A percentile compares a stretch with the other conserved stretches of the same genome.
Evolutionary conservation across 2,113 vertebrate species (phyloP).

Genomic region (Mormyrus iriodes): DNA sequence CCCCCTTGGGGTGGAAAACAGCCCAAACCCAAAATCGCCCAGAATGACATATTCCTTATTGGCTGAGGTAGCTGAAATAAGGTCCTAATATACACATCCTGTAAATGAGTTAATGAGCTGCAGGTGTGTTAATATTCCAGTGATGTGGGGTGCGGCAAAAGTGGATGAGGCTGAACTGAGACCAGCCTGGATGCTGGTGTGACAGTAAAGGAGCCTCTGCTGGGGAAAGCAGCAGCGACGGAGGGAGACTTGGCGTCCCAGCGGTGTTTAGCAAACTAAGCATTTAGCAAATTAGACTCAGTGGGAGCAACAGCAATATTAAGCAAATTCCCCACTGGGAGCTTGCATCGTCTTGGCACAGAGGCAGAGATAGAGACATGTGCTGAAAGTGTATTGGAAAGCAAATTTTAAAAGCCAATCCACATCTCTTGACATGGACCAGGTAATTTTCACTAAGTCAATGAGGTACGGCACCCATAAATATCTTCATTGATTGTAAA

Average conservation of each 20-base stretch:
- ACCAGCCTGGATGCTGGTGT: background rate
- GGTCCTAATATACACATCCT: background rate
- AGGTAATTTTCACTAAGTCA: background rate
- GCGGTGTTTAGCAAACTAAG: conserved; percentile 11
- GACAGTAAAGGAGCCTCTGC: background rate
- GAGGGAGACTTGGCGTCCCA: background rate
- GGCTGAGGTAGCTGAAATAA: background rate
- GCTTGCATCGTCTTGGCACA: background rate
- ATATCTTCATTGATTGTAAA: background rate
- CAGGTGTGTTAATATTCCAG: background rate
- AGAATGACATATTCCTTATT: background rate
- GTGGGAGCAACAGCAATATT: background rate
- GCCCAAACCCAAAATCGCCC: background rate
- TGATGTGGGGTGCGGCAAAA: background rate
- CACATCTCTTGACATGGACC: background rate
- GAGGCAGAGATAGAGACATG: background rate
- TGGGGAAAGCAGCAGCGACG: background rate
- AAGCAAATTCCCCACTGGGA: background rate
- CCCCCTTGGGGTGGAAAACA: background rate
- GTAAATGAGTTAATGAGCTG: background rate
- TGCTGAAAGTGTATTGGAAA: background rate
- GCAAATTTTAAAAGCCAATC: background rate
- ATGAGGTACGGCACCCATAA: background rate
- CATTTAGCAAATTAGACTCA: background rate
- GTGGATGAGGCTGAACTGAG: background rate